Evolutionary conservation across 1,140 invertebrate species (phyloP).

Genomic region (Trigoniulus corallinus): DNA sequence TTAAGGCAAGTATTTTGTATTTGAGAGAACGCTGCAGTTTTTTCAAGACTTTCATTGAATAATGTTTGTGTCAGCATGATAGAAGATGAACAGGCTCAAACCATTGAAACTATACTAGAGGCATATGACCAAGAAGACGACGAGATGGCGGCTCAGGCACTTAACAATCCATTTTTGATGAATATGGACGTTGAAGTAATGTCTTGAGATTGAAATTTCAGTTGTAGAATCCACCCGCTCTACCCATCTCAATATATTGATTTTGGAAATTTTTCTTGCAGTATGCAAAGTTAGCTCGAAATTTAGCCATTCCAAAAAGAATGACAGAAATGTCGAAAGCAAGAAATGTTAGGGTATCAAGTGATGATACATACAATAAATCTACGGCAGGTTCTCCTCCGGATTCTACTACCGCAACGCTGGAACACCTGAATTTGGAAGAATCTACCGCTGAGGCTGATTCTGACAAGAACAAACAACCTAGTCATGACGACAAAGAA

Average conservation of each 20-base stretch:
- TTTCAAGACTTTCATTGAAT: too few relatives aligned
- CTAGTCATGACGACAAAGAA: too few relatives aligned
- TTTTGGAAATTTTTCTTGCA: background rate
- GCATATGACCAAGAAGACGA: conserved; percentile 80
- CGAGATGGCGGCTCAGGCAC: conserved; percentile 49
- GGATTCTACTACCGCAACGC: too few relatives aligned
- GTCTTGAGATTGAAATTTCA: conserved; percentile 11
- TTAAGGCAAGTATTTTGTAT: conserved; percentile 30
- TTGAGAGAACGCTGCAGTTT: background rate
- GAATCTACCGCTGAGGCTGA: too few relatives aligned
- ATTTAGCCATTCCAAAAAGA: background rate
- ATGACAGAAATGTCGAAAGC: background rate
- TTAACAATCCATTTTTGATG: conserved; percentile 73
- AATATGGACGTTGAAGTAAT: conserved; percentile 77
- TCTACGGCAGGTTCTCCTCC: too few relatives aligned
- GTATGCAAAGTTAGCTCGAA: background rate
- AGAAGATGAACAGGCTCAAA: conserved; percentile 45
- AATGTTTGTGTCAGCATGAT: conserved; percentile 19
- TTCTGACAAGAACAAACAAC: too few relatives aligned
- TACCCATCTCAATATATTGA: too few relatives aligned
- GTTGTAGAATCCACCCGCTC: background rate
- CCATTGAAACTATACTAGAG: conserved; percentile 61
- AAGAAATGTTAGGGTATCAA: too few relatives aligned
- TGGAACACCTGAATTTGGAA: too few relatives aligned
- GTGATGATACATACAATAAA: too few relatives aligned